Conservation (phyloP, 1,140 invertebrate species). For the Lordiphosa clarofinis region DNA sequence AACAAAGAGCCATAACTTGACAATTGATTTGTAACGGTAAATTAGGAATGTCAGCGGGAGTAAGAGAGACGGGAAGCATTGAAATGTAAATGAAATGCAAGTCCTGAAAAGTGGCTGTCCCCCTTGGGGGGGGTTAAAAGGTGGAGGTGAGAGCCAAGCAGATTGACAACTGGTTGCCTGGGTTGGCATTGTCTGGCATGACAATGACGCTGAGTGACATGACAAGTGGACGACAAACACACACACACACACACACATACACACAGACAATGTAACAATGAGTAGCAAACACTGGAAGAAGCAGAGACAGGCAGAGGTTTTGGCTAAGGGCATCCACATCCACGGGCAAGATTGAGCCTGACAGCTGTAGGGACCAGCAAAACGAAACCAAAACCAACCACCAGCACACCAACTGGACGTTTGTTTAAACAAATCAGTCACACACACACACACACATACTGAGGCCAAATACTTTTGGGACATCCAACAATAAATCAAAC, state of each 20-base stretch:
- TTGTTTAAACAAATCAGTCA: constrained; percentile 70
- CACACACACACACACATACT: constrained; percentile 4
- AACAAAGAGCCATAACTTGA: constrained; percentile 35
- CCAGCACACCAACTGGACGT: constrained; percentile 34
- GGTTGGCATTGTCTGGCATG: constrained; percentile 56
- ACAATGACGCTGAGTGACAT: constrained; percentile 73
- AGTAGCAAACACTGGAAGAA: constrained; percentile 38
- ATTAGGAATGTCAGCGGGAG: constrained; percentile 60
- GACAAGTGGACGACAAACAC: constrained; percentile 62
- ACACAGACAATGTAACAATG: constrained; percentile 26
- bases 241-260: constrained; percentile 1
- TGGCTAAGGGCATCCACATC: constrained; percentile 24
- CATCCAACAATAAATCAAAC: constrained; percentile 58
- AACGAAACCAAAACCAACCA: constrained; percentile 32
- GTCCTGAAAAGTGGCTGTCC: constrained; percentile 22
- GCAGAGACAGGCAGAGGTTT: constrained; percentile 31
- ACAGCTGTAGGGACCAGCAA: constrained; percentile 58
- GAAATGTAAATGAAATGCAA: constrained; percentile 70
- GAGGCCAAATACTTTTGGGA: constrained; percentile 36
- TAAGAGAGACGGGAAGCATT: constrained; percentile 32
- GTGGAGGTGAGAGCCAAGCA: constrained; percentile 13
- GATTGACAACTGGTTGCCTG: constrained; percentile 32
- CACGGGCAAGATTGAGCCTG: constrained; percentile 46
- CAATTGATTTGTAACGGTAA: constrained; percentile 75
- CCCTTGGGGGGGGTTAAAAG: constrained; percentile 2